Percentiles rank a stretch among this genome's conserved stretches.
These are phyloP conservation scores for Lipophrys pholis DNA, from an alignment of 2,113 vertebrate genomes.

Conservation along the genomic window DNA sequence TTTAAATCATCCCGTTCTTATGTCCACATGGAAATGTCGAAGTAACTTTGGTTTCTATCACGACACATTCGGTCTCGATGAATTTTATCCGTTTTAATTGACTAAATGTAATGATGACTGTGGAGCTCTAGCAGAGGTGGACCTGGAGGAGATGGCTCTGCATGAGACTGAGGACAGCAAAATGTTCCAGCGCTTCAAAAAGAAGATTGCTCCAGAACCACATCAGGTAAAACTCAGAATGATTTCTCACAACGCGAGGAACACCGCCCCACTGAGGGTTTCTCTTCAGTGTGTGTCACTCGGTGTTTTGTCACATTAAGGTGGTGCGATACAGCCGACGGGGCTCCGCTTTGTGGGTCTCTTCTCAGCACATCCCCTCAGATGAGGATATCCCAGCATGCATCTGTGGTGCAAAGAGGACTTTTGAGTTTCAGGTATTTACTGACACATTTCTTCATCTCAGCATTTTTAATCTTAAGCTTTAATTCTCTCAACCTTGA, in stretches of 20 bases:
- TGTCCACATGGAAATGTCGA: too few relatives aligned
- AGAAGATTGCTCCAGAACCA: conserved; percentile 86
- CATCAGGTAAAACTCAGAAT: conserved; percentile 86
- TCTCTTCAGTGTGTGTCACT: not conserved
- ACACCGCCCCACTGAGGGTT: too few relatives aligned
- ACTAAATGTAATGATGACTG: not conserved
- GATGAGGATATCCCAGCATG: conserved; percentile 90
- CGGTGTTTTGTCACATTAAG: conserved; percentile 71
- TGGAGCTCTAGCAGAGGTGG: conserved; percentile 82
- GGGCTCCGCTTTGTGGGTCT: conserved; percentile 91
- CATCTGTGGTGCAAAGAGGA: conserved; percentile 89
- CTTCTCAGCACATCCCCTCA: conserved; percentile 86
- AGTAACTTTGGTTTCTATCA: too few relatives aligned
- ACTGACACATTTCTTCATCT: too few relatives aligned
- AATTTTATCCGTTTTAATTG: too few relatives aligned
- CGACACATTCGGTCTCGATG: too few relatives aligned
- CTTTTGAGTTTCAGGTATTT: conserved; percentile 96
- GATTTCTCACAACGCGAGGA: not conserved
- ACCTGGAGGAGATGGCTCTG: conserved; percentile 91
- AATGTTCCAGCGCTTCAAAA: conserved; percentile 90
- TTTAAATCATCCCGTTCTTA: too few relatives aligned
- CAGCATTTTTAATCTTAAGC: too few relatives aligned
- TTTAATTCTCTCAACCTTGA: too few relatives aligned
- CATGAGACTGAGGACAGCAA: conserved; percentile 90
- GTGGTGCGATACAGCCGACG: conserved; percentile 92